phyloP scores from a whole-genome alignment of 2,113 vertebrate species.

The human region DNA sequence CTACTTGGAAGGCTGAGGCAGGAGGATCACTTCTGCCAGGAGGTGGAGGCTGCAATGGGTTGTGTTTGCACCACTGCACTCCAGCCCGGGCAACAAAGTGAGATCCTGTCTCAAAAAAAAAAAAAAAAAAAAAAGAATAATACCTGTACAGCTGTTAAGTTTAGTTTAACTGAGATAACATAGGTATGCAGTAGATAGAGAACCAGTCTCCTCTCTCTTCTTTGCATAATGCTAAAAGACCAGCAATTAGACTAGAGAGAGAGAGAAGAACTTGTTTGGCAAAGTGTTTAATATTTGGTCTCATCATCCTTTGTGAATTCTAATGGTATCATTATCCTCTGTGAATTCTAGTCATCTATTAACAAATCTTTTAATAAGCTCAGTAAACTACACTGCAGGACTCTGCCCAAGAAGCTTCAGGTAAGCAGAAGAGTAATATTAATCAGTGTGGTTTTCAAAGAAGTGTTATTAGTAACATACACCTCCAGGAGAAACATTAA shows the following conservation, averaged over 20 bases:
- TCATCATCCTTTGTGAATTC: background rate
- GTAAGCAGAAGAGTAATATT: background rate
- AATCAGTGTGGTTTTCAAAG: slow-evolving; percentile 2
- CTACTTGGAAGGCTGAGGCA: too few species aligned
- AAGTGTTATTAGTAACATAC: background rate
- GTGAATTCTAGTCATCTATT: background rate
- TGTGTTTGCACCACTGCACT: too few species aligned
- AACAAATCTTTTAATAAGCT: slow-evolving; percentile 38
- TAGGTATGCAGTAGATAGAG: background rate
- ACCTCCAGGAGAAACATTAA: slow-evolving; percentile 48
- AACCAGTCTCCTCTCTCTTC: background rate
- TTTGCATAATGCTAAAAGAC: background rate
- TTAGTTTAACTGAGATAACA: slow-evolving; percentile 32
- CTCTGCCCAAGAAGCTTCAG: background rate
- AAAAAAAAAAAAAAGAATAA: background rate
- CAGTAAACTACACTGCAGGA: background rate
- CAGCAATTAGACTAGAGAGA: background rate
- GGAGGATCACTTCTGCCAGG: too few species aligned
- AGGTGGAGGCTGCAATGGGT: too few species aligned
- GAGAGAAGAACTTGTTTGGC: background rate
- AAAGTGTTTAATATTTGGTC: slow-evolving; percentile 4
- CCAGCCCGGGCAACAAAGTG: too few species aligned
- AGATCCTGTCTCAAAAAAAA: too few species aligned
- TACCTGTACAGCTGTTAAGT: background rate
- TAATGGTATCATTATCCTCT: background rate